Evolutionary conservation across 2,113 vertebrate genomes (phyloP), one percentile per base, ranked within the genome.

Genomic region (Riparia riparia): DNA sequence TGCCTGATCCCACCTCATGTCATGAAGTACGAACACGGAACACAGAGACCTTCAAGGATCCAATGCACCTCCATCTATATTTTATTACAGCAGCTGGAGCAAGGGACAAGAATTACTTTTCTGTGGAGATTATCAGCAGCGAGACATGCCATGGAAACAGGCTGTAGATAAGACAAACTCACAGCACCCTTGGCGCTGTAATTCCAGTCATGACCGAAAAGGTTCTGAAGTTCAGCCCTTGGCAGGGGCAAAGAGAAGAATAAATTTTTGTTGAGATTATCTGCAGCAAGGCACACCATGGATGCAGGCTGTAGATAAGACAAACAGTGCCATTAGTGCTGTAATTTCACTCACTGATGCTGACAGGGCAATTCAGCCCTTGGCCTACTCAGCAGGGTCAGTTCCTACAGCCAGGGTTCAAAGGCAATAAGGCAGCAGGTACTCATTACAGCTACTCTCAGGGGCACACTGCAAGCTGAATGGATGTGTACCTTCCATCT

Each of bases 21-120:
- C 71, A 49, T 1, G 9, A 28, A 4, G 41, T 0, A 74, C 0
- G 2, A 63, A 8, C 34, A 61, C 10, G 0, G 2, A 37, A 37
- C n/a, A 73, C 0, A 1, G 8, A 54, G 4, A 66, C 29, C 49
- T 68, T 73, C 56, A 29, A 78, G 17, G 56, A 86, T 13, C 28
- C 76, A 57, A 12, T 0, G 0, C 13, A 50, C 47, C 19, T 54
- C 65, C 56, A 44, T 31, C 2, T 0, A 25, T 22, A 5, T 57
- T 77, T 91, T 63, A 95, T 31, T 82, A 70, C 78, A 78, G 19
- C 70, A 77, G 17, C 12, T 32, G 31, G 47, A 20, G 24, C 61
- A 82, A 79, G n/a, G 61, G 17, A 66, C 15, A 16, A 51, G 37
- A 93, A 69, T 61, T 51, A 63, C 34, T 69, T 20, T 63, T 68